Conservation (phyloP, 2,888 invertebrate species). For the Bimastos eiseni region DNA sequence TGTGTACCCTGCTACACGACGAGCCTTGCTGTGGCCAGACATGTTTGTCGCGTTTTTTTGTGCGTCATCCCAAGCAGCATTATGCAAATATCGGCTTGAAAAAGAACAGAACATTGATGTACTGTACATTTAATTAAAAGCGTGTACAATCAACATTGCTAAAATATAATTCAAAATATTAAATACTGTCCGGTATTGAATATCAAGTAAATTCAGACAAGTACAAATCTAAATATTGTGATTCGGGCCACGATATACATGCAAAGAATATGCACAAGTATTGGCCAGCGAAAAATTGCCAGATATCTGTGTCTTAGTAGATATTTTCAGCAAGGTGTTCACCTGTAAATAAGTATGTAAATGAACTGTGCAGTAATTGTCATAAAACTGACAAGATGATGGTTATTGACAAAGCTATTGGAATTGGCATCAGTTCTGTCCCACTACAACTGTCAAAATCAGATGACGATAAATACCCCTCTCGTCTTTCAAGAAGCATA, state of each 20-base stretch:
- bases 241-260: background rate
- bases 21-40: background rate
- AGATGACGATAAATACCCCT: background rate
- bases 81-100: background rate
- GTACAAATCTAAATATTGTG: conserved; percentile 1
- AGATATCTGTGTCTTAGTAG: background rate
- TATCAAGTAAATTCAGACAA: conserved; percentile 6
- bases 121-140: conserved; percentile 2
- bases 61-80: background rate
- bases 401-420: background rate
- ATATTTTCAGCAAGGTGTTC: background rate
- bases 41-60: too few species aligned
- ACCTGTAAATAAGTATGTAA: background rate
- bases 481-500: background rate
- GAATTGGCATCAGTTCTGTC: background rate
- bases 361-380: background rate
- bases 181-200: background rate
- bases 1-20: background rate
- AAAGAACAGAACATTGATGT: background rate
- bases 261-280: background rate
- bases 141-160: background rate
- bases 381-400: background rate
- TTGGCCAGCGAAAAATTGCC: background rate
- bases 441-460: background rate
- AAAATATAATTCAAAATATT: conserved; percentile 13